These are phyloP conservation scores for Archivesica marissinica DNA, from an alignment of 1,140 invertebrate genomes.

Conservation along the genomic window DNA sequence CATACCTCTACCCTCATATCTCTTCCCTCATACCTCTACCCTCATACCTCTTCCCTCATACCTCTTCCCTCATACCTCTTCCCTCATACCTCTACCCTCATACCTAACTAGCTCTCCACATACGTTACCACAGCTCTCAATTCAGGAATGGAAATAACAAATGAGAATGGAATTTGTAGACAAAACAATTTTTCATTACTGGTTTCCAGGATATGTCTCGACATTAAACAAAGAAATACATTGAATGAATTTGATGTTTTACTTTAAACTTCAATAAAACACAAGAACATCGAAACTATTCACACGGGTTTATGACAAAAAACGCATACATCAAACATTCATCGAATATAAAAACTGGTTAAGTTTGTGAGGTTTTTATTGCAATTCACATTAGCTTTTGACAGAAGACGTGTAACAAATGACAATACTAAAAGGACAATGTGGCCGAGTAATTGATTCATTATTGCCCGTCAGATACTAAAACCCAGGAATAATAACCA, in stretches of 20 bases:
- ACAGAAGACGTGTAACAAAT: neutral
- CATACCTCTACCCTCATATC: too few relatives aligned
- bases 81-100: too few relatives aligned
- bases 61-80: too few relatives aligned
- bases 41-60: too few relatives aligned
- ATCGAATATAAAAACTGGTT: neutral
- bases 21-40: too few relatives aligned
- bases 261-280: neutral
- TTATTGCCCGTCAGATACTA: neutral
- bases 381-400: neutral
- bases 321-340: neutral
- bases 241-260: neutral
- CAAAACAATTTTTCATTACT: too few relatives aligned
- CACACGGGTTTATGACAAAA: neutral
- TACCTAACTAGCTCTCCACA: too few relatives aligned
- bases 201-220: too few relatives aligned
- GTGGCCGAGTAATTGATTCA: neutral
- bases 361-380: neutral
- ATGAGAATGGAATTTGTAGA: too few relatives aligned
- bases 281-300: neutral
- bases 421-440: neutral
- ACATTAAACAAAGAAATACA: too few relatives aligned
- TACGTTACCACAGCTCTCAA: too few relatives aligned
- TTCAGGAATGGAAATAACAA: too few relatives aligned
- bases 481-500: neutral